Evolutionary conservation across 2,113 vertebrate genomes (phyloP).

Genomic region (Paramisgurnus dabryanus): DNA sequence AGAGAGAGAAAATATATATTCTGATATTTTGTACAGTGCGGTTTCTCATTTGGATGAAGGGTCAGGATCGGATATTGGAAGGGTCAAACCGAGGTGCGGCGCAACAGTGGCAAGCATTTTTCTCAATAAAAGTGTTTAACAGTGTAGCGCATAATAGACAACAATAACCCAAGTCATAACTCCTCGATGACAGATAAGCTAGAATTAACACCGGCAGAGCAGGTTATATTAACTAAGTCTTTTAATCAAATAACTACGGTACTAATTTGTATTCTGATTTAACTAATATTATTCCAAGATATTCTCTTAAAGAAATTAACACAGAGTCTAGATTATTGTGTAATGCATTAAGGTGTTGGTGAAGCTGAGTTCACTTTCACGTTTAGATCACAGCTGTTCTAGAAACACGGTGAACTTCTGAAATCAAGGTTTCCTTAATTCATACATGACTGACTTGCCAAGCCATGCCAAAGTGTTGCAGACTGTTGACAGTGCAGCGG

Average conservation of each 20-base stretch:
- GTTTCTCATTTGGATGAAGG: constrained; percentile 5
- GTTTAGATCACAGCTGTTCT: constrained; percentile 54
- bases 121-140: background rate
- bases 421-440: constrained; percentile 37
- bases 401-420: background rate
- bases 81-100: background rate
- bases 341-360: constrained; percentile 31
- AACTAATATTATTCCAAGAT: background rate
- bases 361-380: constrained; percentile 38
- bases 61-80: constrained; percentile 19
- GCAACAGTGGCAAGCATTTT: background rate
- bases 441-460: constrained; percentile 5
- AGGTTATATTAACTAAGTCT: too few relatives aligned
- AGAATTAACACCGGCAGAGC: background rate
- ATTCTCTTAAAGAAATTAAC: background rate
- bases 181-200: background rate
- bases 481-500: constrained; percentile 43
- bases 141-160: background rate
- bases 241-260: too few relatives aligned
- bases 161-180: constrained; percentile 1
- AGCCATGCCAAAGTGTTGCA: background rate
- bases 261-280: background rate
- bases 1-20: constrained; percentile 50
- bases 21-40: background rate
- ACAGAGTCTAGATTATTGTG: background rate